phyloP scores from a whole-genome alignment of 2,888 invertebrate species.

The Argyra leucocephala region DNA sequence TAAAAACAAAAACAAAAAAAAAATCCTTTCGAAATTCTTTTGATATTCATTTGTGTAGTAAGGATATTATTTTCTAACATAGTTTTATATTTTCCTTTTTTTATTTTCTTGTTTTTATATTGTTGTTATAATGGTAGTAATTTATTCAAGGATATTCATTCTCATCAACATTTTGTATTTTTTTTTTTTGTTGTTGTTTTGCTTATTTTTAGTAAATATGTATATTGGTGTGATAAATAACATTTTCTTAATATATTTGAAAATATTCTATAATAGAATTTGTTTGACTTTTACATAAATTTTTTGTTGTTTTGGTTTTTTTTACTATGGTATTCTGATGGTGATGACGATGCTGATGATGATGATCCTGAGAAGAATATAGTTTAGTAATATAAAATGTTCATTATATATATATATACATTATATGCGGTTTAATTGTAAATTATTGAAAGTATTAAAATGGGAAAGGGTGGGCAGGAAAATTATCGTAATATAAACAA shows the following conservation, averaged over 20 bases:
- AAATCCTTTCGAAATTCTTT: not conserved
- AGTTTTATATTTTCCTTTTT: conserved; percentile 31
- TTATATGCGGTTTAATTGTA: too few relatives aligned
- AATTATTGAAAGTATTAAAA: too few relatives aligned
- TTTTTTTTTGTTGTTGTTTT: not conserved
- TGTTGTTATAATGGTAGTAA: conserved; percentile 39
- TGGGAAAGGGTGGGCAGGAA: too few relatives aligned
- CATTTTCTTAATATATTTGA: not conserved
- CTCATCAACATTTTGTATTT: conserved; percentile 23
- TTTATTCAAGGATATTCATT: conserved; percentile 39
- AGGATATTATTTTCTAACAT: conserved; percentile 32
- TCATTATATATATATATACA: too few relatives aligned
- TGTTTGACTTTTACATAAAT: too few relatives aligned
- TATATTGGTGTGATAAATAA: conserved; percentile 6
- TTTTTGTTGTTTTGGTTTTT: too few relatives aligned
- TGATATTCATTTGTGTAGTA: conserved; percentile 12
- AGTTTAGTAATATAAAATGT: too few relatives aligned
- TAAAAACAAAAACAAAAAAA: not conserved
- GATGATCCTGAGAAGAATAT: too few relatives aligned
- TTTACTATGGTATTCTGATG: too few relatives aligned
- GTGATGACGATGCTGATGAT: too few relatives aligned
- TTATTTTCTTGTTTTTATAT: conserved; percentile 42
- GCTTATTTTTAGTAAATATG: not conserved
- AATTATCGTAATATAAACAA: too few relatives aligned
- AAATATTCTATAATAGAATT: not conserved